Base-by-base conservation (phyloP, 2,113 vertebrate species). In the Cisticola juncidis region DNA sequence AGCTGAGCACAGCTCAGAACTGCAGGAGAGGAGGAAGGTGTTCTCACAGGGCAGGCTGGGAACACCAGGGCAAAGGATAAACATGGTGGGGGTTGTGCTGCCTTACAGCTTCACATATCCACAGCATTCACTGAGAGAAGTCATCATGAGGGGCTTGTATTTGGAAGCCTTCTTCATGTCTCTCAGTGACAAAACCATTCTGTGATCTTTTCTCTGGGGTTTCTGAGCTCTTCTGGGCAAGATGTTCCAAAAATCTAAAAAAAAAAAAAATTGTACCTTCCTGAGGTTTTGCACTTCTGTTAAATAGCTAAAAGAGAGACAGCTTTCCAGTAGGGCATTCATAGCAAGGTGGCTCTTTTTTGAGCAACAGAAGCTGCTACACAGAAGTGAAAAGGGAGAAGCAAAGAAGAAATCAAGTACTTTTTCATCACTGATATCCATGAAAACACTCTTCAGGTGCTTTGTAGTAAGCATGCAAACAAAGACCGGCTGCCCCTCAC, bases 401-500 rank as follows among this genome's bases (percentile, higher is more conserved):
- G 2, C 14, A 62, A 73, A 71, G 33, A 58, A 38, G 54, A 90
- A 76, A 23, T 16, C 4, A 18, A 33, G 24, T 71, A 56, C 19
- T 38, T 62, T 71, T 50, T n/a, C 40, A 25, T 29, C 51, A 33
- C 29, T 6, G 4, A 28, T 53, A 29, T 21, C 35, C 7, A 3
- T 58, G 11, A 58, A 51, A n/a, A 58, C 58, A 20, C 42, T 28
- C 22, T 54, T 53, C 44, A 35, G 14, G 24, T 89, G 40, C n/a
- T 36, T 81, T 90, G 42, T 42, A 35, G 54, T n/a, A 4, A 48
- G 8, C 19, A 8, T 38, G 28, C 13, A 35, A 40, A 69, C 3
- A 47, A 62, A 50, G 54, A 28, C 0, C 0, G 57, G 38, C 51
- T 71, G 33, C 5, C 21, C 3, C 18, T 74, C 2, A 4, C 29